Conservation (phyloP, 37 sponge, comb jelly and placozoan genomes). For the Tethya wilhelma region DNA sequence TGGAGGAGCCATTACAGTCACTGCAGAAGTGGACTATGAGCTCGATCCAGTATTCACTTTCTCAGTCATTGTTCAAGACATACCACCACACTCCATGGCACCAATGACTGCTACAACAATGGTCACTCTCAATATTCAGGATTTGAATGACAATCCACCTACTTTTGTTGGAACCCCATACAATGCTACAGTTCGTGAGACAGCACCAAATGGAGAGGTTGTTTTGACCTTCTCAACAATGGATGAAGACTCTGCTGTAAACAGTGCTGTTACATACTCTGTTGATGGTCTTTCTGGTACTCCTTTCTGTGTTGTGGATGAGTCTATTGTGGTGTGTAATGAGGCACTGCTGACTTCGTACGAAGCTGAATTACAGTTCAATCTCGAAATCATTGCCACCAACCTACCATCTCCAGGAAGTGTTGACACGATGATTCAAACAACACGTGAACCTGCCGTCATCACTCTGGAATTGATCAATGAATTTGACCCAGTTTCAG, state of each 20-base stretch:
- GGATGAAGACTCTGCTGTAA: conserved; percentile 52
- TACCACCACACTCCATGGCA: conserved; percentile 10
- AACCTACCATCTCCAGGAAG: conserved; percentile 14
- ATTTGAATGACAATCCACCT: conserved; percentile 76
- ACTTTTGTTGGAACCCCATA: conserved; percentile 53
- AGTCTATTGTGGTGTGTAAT: conserved; percentile 55
- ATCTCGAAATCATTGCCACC: conserved; percentile 17
- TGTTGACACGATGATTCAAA: background rate
- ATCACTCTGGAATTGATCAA: conserved; percentile 52
- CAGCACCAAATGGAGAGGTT: conserved; percentile 23
- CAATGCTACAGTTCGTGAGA: conserved; percentile 38
- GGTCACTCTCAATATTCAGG: conserved; percentile 50
- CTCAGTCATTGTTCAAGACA: conserved; percentile 38
- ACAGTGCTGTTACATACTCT: conserved; percentile 20
- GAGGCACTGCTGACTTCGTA: conserved; percentile 25
- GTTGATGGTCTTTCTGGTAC: background rate
- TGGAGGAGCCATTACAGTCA: conserved; percentile 45
- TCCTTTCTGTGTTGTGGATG: conserved; percentile 56
- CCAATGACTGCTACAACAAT: conserved; percentile 26
- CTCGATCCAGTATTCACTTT: conserved; percentile 13
- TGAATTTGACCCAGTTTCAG: conserved; percentile 52
- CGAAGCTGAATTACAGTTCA: conserved; percentile 24
- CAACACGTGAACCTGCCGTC: conserved; percentile 3
- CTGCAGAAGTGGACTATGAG: conserved; percentile 54
- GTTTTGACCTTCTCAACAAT: conserved; percentile 39